Conservation (phyloP, 2,797 vertebrate genomes). For the Pampus argenteus region DNA sequence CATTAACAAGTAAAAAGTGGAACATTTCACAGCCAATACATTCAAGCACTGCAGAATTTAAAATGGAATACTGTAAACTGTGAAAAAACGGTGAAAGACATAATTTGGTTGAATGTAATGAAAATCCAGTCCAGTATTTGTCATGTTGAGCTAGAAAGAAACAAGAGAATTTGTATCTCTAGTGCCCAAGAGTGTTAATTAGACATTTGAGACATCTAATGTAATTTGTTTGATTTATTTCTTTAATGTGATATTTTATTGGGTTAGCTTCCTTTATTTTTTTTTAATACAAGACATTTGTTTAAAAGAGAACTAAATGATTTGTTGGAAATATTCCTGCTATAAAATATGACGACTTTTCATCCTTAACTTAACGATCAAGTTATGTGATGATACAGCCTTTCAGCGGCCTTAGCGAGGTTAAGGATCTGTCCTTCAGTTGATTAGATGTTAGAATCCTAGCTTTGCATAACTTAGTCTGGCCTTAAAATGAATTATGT, state of each 20-base stretch:
- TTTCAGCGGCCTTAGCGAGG: constrained; percentile 33
- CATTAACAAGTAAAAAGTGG: constrained; percentile 2
- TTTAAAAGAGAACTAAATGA: constrained; percentile 27
- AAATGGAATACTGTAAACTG: too few relatives aligned
- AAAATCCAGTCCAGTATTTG: background rate
- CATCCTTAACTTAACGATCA: constrained; percentile 34
- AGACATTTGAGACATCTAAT: constrained; percentile 22
- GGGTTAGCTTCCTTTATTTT: constrained; percentile 43
- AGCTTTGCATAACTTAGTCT: constrained; percentile 25
- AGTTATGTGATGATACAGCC: constrained; percentile 24
- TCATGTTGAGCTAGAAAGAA: background rate
- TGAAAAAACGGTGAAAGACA: background rate
- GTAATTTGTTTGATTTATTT: constrained; percentile 24
- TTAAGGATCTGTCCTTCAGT: constrained; percentile 40
- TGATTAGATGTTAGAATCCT: constrained; percentile 35
- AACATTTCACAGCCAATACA: background rate
- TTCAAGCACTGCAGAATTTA: background rate
- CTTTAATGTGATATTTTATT: constrained; percentile 6
- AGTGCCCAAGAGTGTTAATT: constrained; percentile 27
- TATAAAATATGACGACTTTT: constrained; percentile 45
- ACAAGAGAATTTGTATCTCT: constrained; percentile 1
- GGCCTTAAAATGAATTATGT: constrained; percentile 37
- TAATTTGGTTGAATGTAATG: background rate
- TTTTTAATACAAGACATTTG: constrained; percentile 27
- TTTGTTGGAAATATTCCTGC: constrained; percentile 17